Percentiles rank a stretch among this genome's conserved stretches.
Conservation (phyloP, 2,113 vertebrate genomes). For the Aleadryas rufinucha region DNA sequence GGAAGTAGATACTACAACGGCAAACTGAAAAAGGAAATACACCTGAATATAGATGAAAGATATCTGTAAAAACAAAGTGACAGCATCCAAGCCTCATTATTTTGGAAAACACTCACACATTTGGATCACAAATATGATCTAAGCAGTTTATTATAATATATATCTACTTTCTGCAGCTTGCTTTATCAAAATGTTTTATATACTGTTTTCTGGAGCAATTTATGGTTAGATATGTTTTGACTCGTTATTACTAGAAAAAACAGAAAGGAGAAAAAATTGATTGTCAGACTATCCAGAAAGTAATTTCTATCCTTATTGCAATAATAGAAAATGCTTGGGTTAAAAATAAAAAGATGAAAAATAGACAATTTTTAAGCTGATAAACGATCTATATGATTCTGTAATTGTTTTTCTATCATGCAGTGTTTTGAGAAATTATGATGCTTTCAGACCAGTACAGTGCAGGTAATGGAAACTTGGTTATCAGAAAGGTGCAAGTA, state of each 20-base stretch:
- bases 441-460: not conserved
- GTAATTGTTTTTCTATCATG: not conserved
- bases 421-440: not conserved
- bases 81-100: not conserved
- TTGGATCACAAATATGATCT: conserved; percentile 24
- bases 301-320: not conserved
- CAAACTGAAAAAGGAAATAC: conserved; percentile 33
- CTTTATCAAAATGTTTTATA: conserved; percentile 23
- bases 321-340: not conserved
- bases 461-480: not conserved
- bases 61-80: conserved; percentile 31
- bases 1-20: conserved; percentile 4
- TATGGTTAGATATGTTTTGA: conserved; percentile 24
- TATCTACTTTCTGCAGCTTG: conserved; percentile 52
- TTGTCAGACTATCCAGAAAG: not conserved
- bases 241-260: conserved; percentile 22
- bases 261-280: not conserved
- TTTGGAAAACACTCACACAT: not conserved
- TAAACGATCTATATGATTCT: not conserved
- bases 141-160: conserved; percentile 47
- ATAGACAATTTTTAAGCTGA: not conserved
- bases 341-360: not conserved
- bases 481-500: not conserved
- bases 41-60: conserved; percentile 6
- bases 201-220: conserved; percentile 33